phyloP scores from a whole-genome alignment of 2,113 vertebrate species.

The Progne subis region DNA sequence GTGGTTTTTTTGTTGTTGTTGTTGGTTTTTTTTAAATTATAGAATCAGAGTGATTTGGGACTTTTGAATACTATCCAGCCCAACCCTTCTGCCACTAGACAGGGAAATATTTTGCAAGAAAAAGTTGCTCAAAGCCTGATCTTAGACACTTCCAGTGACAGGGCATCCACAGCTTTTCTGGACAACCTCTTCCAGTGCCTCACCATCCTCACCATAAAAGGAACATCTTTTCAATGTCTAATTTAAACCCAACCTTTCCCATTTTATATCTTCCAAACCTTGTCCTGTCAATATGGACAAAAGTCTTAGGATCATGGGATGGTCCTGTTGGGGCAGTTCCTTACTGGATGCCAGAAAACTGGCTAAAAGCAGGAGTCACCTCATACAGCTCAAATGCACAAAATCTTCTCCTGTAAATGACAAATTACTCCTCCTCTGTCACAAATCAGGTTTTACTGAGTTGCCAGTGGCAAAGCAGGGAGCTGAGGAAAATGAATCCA shows the following conservation, averaged over 20 bases:
- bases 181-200: not conserved
- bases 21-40: not conserved
- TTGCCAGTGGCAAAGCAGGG: not conserved
- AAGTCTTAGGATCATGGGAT: not conserved
- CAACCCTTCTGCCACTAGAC: not conserved
- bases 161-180: not conserved
- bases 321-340: not conserved
- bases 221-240: not conserved
- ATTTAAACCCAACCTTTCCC: not conserved
- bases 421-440: not conserved
- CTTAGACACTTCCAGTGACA: not conserved
- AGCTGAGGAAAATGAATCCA: not conserved
- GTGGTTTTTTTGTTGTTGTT: too few species aligned
- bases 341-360: not conserved
- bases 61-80: not conserved
- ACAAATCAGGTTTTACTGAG: not conserved
- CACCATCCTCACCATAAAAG: not conserved
- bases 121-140: not conserved
- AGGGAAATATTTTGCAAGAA: not conserved
- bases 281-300: not conserved
- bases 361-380: not conserved
- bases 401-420: not conserved
- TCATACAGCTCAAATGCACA: not conserved
- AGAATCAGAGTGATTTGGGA: not conserved
- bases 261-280: not conserved